phyloP scores from a whole-genome alignment of 2,113 vertebrate species.

The Dasyprocta punctata region DNA sequence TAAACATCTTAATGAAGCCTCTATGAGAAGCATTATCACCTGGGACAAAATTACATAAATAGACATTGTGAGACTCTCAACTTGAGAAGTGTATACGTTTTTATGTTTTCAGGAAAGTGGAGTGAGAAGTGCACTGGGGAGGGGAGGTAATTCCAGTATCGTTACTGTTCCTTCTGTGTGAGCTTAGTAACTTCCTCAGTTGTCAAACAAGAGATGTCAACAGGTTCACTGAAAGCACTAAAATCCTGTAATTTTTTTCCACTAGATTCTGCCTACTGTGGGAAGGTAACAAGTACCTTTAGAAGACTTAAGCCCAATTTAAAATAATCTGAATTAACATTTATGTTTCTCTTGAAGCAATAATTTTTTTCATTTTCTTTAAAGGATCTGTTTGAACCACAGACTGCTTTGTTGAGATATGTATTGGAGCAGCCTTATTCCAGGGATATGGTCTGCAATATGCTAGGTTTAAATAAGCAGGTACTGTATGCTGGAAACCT shows the following conservation, averaged over 20 bases:
- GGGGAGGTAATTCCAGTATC: not conserved
- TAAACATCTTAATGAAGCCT: not conserved
- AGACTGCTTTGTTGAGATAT: slow-evolving; percentile 97
- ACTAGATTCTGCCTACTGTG: slow-evolving; percentile 72
- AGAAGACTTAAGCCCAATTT: slow-evolving; percentile 62
- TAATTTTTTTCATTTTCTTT: slow-evolving; percentile 79
- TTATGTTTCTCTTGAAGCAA: slow-evolving; percentile 76
- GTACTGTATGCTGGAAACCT: slow-evolving; percentile 87
- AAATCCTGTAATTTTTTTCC: slow-evolving; percentile 65
- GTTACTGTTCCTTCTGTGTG: not conserved
- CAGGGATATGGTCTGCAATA: slow-evolving; percentile 99
- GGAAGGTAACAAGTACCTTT: slow-evolving; percentile 67
- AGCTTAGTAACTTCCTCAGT: not conserved
- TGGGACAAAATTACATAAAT: not conserved
- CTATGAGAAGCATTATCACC: not conserved
- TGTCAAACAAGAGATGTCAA: not conserved
- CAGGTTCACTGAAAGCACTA: slow-evolving; percentile 53
- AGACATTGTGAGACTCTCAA: not conserved
- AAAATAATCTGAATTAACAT: slow-evolving; percentile 56
- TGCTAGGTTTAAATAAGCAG: slow-evolving; percentile 99
- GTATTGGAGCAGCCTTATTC: slow-evolving; percentile 99
- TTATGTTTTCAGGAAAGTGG: not conserved
- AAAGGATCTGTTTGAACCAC: slow-evolving; percentile 99
- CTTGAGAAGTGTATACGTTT: not conserved
- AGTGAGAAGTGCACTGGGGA: not conserved